Conservation (phyloP, 2,113 vertebrate species). For the Macrotis lagotis region DNA sequence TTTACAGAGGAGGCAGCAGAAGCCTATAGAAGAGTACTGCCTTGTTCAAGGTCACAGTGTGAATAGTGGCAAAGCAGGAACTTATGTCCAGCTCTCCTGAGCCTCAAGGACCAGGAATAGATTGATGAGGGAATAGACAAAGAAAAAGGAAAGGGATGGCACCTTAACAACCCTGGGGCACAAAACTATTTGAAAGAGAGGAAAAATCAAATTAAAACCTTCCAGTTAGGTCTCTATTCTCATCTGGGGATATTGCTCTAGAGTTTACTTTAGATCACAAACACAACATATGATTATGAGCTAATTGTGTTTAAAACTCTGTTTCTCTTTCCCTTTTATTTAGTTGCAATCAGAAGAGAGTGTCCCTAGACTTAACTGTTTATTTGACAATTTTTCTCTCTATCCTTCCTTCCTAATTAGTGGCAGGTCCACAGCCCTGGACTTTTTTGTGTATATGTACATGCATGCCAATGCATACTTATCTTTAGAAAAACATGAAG, state of each 20-base stretch:
- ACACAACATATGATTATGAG: not conserved
- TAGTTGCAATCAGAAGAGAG: not conserved
- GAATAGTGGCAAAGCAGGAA: not conserved
- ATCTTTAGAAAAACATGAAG: not conserved
- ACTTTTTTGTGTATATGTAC: not conserved
- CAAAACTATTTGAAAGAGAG: not conserved
- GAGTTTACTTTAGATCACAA: not conserved
- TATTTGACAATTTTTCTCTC: not conserved
- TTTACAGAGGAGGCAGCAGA: not conserved
- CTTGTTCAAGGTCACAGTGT: not conserved
- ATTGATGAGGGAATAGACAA: not conserved
- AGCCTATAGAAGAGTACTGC: not conserved
- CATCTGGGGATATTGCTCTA: not conserved
- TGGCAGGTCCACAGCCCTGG: not conserved
- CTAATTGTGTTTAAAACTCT: not conserved
- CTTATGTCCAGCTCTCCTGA: not conserved
- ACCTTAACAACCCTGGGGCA: not conserved
- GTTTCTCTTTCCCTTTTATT: not conserved
- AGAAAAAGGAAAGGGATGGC: not conserved
- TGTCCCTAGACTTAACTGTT: not conserved
- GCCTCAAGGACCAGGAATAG: not conserved
- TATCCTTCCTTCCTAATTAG: not conserved
- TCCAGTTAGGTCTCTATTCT: not conserved
- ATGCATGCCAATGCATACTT: not conserved
- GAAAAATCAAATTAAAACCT: not conserved